Conservation (phyloP, 2,888 invertebrate genomes). For the Acronicta aceris region DNA sequence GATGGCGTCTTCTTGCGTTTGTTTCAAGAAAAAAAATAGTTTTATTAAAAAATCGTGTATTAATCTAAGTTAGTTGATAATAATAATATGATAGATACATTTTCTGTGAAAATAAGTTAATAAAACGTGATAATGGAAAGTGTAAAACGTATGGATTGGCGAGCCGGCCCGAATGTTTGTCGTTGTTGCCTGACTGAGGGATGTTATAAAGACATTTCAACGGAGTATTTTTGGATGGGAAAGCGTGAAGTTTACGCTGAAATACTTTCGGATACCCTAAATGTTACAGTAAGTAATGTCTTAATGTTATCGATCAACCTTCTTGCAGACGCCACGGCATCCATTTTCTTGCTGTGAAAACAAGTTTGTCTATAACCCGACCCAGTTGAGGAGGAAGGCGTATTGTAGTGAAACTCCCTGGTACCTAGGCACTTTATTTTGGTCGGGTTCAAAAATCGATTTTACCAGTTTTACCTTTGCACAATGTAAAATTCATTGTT, state of each 20-base stretch:
- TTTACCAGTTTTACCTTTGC: no score
- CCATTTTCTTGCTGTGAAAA: constrained; percentile 67
- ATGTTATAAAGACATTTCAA: constrained; percentile 86
- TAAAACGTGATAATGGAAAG: constrained; percentile 73
- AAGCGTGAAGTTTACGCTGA: constrained; percentile 84
- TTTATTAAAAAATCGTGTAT: constrained; percentile 29
- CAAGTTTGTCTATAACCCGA: constrained; percentile 62
- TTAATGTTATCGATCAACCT: constrained; percentile 22
- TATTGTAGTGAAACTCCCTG: constrained; percentile 41
- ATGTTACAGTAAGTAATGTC: constrained; percentile 73
- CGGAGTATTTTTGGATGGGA: constrained; percentile 88
- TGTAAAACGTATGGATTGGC: constrained; percentile 78
- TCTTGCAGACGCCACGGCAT: constrained; percentile 59
- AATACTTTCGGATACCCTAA: constrained; percentile 81
- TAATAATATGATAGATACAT: constrained; percentile 58
- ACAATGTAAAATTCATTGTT: no score
- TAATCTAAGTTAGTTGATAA: constrained; percentile 47
- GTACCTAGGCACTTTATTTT: constrained; percentile 36
- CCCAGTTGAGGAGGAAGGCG: constrained; percentile 51
- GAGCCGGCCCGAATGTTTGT: constrained; percentile 83
- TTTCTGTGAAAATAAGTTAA: constrained; percentile 67
- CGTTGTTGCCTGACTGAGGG: constrained; percentile 84
- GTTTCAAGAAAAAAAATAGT: constrained; percentile 51
- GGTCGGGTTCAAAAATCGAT: constrained; percentile 68
- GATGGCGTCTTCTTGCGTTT: constrained; percentile 63